phyloP scores from a whole-genome alignment of 2,113 vertebrate genomes.

The Dicerorhinus sumatrensis region DNA sequence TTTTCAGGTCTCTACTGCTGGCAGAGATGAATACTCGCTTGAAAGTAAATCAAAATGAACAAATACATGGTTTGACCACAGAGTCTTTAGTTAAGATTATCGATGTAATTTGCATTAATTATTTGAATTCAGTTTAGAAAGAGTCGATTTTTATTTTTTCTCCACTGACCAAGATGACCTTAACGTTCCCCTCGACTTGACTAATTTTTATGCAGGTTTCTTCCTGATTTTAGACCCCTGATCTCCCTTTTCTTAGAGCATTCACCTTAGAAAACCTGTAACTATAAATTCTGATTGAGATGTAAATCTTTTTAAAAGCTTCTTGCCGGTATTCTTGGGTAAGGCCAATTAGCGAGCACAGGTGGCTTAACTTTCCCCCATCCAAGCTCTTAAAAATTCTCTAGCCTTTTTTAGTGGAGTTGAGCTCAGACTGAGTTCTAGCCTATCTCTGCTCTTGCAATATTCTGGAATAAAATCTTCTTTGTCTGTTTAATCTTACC shows the following conservation, averaged over 20 bases:
- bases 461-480: not conserved
- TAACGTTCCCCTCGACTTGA: not conserved
- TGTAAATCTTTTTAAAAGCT: not conserved
- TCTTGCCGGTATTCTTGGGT: not conserved
- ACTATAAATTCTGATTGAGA: not conserved
- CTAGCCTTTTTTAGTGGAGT: not conserved
- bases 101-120: not conserved
- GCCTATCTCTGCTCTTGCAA: not conserved
- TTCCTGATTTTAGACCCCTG: not conserved
- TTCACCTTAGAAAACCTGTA: not conserved
- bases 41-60: not conserved
- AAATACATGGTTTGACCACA: not conserved
- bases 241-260: not conserved
- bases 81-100: not conserved
- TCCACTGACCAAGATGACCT: not conserved
- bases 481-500: not conserved
- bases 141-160: not conserved
- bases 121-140: conserved; percentile 9
- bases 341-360: not conserved
- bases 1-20: not conserved
- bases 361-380: not conserved
- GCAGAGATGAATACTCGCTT: not conserved
- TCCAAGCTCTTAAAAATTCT: not conserved
- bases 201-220: not conserved
- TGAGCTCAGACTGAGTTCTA: not conserved